A percentile compares a stretch with the other conserved stretches of the same genome.
Conservation (phyloP, 2,113 vertebrate genomes). For the Actenoides hombroni region DNA sequence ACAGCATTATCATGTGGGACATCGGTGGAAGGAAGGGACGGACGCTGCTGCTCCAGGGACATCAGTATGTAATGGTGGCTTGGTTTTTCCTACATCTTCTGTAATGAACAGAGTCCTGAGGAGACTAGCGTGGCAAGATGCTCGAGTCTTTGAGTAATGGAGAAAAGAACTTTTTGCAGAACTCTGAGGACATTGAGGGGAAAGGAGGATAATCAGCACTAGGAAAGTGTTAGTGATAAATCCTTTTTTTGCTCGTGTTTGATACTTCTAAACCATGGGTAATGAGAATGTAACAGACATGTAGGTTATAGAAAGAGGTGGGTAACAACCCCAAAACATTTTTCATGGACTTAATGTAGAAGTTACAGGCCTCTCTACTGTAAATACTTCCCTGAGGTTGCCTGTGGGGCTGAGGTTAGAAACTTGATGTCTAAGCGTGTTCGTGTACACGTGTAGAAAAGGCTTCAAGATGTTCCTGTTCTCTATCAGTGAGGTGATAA, state of each 20-base stretch:
- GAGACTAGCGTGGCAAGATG: neutral
- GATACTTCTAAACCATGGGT: neutral
- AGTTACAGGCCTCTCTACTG: neutral
- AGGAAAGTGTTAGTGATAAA: neutral
- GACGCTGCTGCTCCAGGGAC: slow-evolving; percentile 90
- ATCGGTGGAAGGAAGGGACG: slow-evolving; percentile 93
- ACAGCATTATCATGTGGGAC: slow-evolving; percentile 99
- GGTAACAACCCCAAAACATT: neutral
- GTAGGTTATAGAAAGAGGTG: neutral
- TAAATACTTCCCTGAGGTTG: neutral
- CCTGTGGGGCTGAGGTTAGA: neutral
- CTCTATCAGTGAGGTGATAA: neutral
- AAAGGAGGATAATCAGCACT: neutral
- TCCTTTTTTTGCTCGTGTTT: neutral
- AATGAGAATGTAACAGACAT: neutral
- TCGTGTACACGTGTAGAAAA: neutral
- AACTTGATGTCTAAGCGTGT: neutral
- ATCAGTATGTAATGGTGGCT: slow-evolving; percentile 83
- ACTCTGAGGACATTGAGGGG: neutral
- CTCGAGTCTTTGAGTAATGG: neutral
- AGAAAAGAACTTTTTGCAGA: neutral
- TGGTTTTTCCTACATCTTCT: neutral
- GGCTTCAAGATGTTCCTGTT: neutral
- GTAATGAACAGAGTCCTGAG: neutral
- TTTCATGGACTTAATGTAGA: neutral